These are phyloP conservation scores for Manis crassicaudata DNA, from an alignment of 2,797 vertebrate genomes.

Conservation along the genomic window DNA sequence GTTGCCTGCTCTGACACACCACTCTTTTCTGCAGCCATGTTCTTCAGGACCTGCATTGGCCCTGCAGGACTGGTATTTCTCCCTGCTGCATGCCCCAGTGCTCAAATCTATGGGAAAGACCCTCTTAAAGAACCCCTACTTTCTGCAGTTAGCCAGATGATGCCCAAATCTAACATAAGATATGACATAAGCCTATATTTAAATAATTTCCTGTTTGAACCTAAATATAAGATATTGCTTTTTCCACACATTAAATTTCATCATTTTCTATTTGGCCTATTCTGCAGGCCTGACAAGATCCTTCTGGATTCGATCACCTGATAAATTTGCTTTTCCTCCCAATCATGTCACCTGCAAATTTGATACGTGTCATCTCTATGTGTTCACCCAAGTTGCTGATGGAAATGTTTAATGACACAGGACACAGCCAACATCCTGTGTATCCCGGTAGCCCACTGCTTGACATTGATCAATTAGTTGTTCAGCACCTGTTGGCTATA, in stretches of 20 bases:
- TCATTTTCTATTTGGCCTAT: slow-evolving; percentile 49
- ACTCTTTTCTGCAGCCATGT: neutral
- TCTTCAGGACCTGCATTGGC: neutral
- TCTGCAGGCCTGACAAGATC: slow-evolving; percentile 51
- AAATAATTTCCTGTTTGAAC: slow-evolving; percentile 67
- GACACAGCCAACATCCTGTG: neutral
- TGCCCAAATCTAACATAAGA: neutral
- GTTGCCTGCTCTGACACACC: neutral
- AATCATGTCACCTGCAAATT: slow-evolving; percentile 63
- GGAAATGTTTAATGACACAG: slow-evolving; percentile 45
- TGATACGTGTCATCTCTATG: slow-evolving; percentile 62
- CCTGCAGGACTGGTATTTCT: neutral
- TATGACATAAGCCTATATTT: slow-evolving; percentile 35
- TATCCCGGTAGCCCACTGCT: neutral
- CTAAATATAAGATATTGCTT: slow-evolving; percentile 60
- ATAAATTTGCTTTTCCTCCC: slow-evolving; percentile 69
- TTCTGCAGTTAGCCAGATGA: neutral
- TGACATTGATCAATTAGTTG: slow-evolving; percentile 45
- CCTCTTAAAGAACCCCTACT: neutral
- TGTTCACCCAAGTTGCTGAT: slow-evolving; percentile 62
- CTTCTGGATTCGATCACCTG: slow-evolving; percentile 65
- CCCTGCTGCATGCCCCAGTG: neutral
- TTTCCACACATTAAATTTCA: slow-evolving; percentile 50
- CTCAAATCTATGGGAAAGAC: neutral
- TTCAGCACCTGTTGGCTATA: slow-evolving; percentile 6